Base-by-base conservation (phyloP, 2,113 vertebrate genomes). In the Loxodonta africana region DNA sequence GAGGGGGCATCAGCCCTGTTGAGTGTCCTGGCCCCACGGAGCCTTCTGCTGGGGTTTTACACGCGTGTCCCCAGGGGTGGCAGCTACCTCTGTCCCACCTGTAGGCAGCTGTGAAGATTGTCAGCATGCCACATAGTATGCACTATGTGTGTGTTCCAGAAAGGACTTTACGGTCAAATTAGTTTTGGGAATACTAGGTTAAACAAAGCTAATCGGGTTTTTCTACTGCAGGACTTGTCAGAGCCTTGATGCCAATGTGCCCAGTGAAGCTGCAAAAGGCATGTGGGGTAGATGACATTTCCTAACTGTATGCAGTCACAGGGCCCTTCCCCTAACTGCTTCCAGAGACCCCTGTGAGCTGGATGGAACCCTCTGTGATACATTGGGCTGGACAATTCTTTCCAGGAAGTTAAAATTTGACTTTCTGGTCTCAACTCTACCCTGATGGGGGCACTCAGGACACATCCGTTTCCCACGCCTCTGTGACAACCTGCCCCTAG, bases 71-170 rank as follows among this genome's bases (percentile, higher is more conserved):
- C 0, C 0, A 0, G 51, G 30, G 67, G 3, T 1, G 14, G 21
- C 48, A 57, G 23, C 83, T 80, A 33, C 10, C 44, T 89, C 0
- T 0, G 20, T 12, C 33, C 62, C 37, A 62, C 5, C 23, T 17
- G 65, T 14, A 28, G 87, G 60, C 20, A 10, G 2, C 23, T 0
- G 9, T 0, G 0, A 53, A n/a, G 9, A 44, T 9, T n/a, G 53
- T 48, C 53, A 48, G 8, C 14, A 10, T 5, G 8, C 76, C n/a
- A 5, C 12, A 46, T 30, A 0, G 0, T 0, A 28, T 3, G 6
- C 10, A 57, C 12, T 0, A 0, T 12, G 23, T 4, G 37, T 0
- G 23, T 0, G 8, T 4, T 46, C 25, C 37, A 33, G 0, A 85
- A 60, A 51, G 44, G 41, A 74, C 53, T 30, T 67, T 62, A 20